phyloP scores from a whole-genome alignment of 2,888 invertebrate species.

The Cecidostiba fungosa region DNA sequence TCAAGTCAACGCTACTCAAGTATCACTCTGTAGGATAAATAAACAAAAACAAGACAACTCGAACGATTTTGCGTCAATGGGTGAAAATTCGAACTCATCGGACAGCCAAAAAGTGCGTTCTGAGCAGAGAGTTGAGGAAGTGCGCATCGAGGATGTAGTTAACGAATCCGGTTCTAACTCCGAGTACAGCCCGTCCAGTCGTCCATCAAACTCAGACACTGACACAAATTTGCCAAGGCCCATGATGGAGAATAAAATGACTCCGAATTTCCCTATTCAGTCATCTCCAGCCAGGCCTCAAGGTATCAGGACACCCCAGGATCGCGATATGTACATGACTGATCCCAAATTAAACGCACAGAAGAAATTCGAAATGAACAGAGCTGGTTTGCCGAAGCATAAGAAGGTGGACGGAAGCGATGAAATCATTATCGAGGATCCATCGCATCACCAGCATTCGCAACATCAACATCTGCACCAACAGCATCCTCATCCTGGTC shows the following conservation, averaged over 20 bases:
- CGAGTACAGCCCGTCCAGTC: constrained; percentile 74
- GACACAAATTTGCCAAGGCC: constrained; percentile 73
- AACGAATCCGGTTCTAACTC: constrained; percentile 76
- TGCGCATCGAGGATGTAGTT: constrained; percentile 77
- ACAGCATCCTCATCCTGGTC: constrained; percentile 39
- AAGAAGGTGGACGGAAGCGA: constrained; percentile 69
- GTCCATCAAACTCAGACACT: constrained; percentile 72
- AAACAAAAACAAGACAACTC: constrained; percentile 71
- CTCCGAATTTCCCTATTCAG: constrained; percentile 32
- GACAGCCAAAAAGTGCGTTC: constrained; percentile 75
- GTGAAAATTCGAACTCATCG: constrained; percentile 79
- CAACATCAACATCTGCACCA: constrained; percentile 32
- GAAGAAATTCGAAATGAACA: constrained; percentile 51
- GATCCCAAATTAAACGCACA: constrained; percentile 35
- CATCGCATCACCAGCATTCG: constrained; percentile 12
- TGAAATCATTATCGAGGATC: constrained; percentile 72
- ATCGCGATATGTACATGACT: constrained; percentile 40
- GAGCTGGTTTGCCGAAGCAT: constrained; percentile 65
- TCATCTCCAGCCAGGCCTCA: constrained; percentile 46
- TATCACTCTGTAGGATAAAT: constrained; percentile 75
- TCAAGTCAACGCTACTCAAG: constrained; percentile 76
- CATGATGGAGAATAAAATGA: constrained; percentile 67
- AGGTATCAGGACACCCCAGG: constrained; percentile 27
- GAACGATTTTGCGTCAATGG: constrained; percentile 74
- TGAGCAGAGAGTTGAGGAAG: constrained; percentile 78